These are phyloP conservation scores for Xenopus tropicalis DNA, from an alignment of 2,113 vertebrate genomes.

Conservation along the genomic window UCB_Xtro_10.0 CM004444.2:176023501-176024000, in stretches of 20 bases:
- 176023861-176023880: conserved; percentile 53
- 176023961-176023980: conserved; percentile 41
- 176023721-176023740: conserved; percentile 14
- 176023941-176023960: conserved; percentile 51
- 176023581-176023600: conserved; percentile 4
- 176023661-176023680: background rate
- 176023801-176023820: conserved; percentile 51
- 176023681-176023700: background rate
- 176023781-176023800: conserved; percentile 47
- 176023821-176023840: conserved; percentile 46
- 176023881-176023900: conserved; percentile 53
- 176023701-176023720: conserved; percentile 4
- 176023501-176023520: too few relatives aligned
- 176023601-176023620: conserved; percentile 19
- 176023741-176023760: conserved; percentile 51
- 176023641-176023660: background rate
- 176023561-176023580: background rate
- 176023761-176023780: conserved; percentile 52
- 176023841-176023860: conserved; percentile 52
- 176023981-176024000: conserved; percentile 20
- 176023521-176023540: too few relatives aligned
- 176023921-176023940: conserved; percentile 52
- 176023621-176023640: conserved; percentile 7
- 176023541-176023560: background rate
- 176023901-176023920: conserved; percentile 48